Conservation (phyloP, 2,888 invertebrate species). For the Aphidius colemani region DNA sequence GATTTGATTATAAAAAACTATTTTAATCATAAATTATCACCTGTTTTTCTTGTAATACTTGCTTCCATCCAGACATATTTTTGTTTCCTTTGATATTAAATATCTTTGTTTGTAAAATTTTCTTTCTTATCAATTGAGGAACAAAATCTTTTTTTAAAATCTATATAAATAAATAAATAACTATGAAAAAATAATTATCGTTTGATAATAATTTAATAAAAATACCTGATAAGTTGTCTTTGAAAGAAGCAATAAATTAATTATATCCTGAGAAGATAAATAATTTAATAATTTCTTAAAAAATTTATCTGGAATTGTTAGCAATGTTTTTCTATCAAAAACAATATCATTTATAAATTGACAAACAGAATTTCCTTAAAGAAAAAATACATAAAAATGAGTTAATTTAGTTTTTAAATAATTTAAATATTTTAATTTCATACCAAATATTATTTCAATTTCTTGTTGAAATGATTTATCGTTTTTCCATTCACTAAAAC, state of each 20-base stretch:
- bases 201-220: not conserved
- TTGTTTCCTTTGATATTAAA: conserved; percentile 26
- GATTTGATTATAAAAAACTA: not conserved
- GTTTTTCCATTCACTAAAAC: conserved; percentile 41
- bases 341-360: conserved; percentile 17
- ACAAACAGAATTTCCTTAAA: too few species aligned
- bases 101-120: conserved; percentile 28
- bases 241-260: conserved; percentile 21
- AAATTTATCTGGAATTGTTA: conserved; percentile 24
- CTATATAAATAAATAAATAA: conserved; percentile 1
- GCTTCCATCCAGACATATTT: conserved; percentile 38
- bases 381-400: too few species aligned
- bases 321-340: conserved; percentile 12
- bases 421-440: not conserved
- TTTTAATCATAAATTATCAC: conserved; percentile 23
- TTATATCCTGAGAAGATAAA: conserved; percentile 20
- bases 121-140: conserved; percentile 42
- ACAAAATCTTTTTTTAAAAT: conserved; percentile 25
- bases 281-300: conserved; percentile 17
- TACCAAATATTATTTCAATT: conserved; percentile 49
- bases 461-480: conserved; percentile 45
- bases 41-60: conserved; percentile 36
- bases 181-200: not conserved
- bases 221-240: conserved; percentile 25
- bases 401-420: not conserved